Evolutionary conservation across 2,113 vertebrate species (phyloP), one percentile per base, ranked within the genome.

Genomic region (Melospiza georgiana): DNA sequence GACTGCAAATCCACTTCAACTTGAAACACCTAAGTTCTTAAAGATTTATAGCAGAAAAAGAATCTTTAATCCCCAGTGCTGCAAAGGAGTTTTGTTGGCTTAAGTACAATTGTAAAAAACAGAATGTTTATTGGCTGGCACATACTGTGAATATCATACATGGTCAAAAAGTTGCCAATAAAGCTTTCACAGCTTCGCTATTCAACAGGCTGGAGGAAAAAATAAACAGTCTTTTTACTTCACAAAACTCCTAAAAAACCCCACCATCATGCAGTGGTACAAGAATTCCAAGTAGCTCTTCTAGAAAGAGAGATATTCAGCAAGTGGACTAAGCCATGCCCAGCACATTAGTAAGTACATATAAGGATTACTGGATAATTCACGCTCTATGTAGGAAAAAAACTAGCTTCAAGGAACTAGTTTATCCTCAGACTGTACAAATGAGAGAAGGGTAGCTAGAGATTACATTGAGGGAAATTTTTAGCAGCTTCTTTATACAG

Each of bases 51-150:
- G 48, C 41, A 78, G 61, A 83, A 88, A 83, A 95, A 71, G 39
- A 80, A 72, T 35, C 20, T 39, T 90, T 92, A 90, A 89, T 78
- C 78, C 77, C 39, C 46, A 81, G 28, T 55, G 46, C 39, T 92
- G 80, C 46, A 95, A 88, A 95, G 35, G 30, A 43, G 6, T 91
- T 96, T 74, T 83, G 51, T 21, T 95, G 81, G 75, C 62, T 92
- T 73, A 84, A 90, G 55, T 78, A 93, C 57, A 95, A 22, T 68
- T 90, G 43, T 65, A 81, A 91, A 62, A 79, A 21, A 6, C 41
- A 94, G 52, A 86, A 43, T 33, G 57, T 68, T 87, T 95, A 78
- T 49, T 93, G 58, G 37, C 73, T 73, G 94, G 62, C 46, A 85
- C 48, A 65, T 65, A 65, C 11, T 59, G 63, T 80, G 63, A 74